These are phyloP conservation scores for Drosophila pallidifrons DNA, from an alignment of 1,140 invertebrate genomes.

Conservation along the genomic window DNA sequence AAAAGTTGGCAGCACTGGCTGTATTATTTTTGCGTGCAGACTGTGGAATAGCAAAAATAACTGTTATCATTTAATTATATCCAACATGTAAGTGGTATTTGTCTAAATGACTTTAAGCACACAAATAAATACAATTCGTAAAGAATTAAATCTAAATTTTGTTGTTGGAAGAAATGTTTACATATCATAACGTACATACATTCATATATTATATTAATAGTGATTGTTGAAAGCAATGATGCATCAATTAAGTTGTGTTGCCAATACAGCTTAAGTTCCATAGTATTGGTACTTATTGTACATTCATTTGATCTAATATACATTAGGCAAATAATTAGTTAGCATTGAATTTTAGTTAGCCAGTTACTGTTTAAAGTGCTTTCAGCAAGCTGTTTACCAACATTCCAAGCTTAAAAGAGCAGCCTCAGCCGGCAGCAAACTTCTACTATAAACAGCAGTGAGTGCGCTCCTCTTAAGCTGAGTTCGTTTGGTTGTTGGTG, in stretches of 20 bases:
- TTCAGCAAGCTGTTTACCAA: slow-evolving; percentile 3
- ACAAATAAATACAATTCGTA: too few species aligned
- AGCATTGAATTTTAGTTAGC: background rate
- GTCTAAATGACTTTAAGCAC: too few species aligned
- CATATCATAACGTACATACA: too few species aligned
- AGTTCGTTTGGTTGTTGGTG: slow-evolving; percentile 39
- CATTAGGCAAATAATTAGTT: background rate
- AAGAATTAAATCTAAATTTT: too few species aligned
- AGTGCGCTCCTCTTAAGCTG: slow-evolving; percentile 32
- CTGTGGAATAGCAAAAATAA: too few species aligned
- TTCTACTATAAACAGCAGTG: slow-evolving; percentile 55
- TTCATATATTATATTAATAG: too few species aligned
- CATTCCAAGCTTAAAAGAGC: slow-evolving; percentile 28
- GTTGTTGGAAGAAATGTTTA: too few species aligned
- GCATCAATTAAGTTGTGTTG: background rate
- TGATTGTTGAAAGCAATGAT: too few species aligned
- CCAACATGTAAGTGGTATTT: too few species aligned
- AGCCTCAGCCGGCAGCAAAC: slow-evolving; percentile 36
- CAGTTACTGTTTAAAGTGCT: background rate
- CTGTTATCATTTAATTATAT: too few species aligned
- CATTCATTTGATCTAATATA: background rate
- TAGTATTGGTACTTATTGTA: background rate
- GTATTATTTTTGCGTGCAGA: too few species aligned
- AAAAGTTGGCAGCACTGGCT: too few species aligned
- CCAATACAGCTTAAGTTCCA: background rate